Evolutionary conservation across 2,888 invertebrate genomes (phyloP).

Genomic region (Calephelis perditalis): DNA sequence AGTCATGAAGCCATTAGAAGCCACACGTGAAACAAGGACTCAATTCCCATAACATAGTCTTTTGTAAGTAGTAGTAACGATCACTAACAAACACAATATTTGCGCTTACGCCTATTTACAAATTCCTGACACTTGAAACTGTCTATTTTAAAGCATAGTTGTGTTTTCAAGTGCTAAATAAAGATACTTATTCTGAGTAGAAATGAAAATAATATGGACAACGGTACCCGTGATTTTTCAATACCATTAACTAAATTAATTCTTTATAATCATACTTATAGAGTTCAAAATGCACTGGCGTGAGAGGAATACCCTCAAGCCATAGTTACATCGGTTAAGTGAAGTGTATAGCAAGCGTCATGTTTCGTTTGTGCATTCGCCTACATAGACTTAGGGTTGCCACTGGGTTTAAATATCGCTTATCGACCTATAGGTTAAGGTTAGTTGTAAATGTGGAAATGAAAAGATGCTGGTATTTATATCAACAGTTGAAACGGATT

Average conservation of each 20-base stretch:
- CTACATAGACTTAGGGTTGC: neutral
- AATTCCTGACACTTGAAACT: constrained; percentile 17
- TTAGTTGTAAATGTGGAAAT: too few species aligned
- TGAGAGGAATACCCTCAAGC: neutral
- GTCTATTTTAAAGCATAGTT: constrained; percentile 13
- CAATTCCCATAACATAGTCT: neutral
- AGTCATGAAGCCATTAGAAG: neutral
- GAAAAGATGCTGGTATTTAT: too few species aligned
- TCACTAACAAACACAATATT: constrained; percentile 10
- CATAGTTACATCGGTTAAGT: constrained; percentile 9
- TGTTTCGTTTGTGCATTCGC: constrained; percentile 3
- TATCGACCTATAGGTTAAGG: too few species aligned
- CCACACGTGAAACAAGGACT: neutral
- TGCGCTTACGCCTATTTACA: constrained; percentile 12
- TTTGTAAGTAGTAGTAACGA: constrained; percentile 2
- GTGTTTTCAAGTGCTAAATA: constrained; percentile 18
- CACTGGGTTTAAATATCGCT: too few species aligned
- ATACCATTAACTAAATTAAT: neutral
- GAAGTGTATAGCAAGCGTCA: constrained; percentile 8
- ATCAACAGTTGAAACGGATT: too few species aligned
- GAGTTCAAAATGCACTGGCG: neutral
- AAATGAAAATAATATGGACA: constrained; percentile 13
- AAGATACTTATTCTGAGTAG: constrained; percentile 14
- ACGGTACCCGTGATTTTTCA: constrained; percentile 7
- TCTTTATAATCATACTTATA: neutral